Percentiles rank a stretch among this genome's conserved stretches.
Conservation (phyloP, 2,113 vertebrate species). For the Alligator sinensis region DNA sequence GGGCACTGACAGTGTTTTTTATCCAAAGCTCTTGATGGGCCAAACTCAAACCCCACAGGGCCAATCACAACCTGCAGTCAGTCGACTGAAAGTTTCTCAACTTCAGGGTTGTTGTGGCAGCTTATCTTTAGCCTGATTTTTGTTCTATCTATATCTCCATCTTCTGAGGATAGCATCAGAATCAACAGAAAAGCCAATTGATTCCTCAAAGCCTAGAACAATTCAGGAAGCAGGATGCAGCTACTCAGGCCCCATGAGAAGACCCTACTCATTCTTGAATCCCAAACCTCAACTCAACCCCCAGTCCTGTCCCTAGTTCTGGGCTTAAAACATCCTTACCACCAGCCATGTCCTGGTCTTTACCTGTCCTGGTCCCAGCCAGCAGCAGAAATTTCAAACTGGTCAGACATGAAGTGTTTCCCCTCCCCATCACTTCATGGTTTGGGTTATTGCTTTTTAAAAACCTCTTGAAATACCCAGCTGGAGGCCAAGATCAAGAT, state of each 20-base stretch:
- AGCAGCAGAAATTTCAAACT: too few relatives aligned
- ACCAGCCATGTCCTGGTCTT: too few relatives aligned
- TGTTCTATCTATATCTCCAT: not conserved
- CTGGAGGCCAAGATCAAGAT: too few relatives aligned
- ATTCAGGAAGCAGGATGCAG: not conserved
- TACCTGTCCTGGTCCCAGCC: too few relatives aligned
- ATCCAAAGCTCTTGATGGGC: not conserved
- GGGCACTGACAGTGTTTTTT: not conserved
- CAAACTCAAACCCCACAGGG: not conserved
- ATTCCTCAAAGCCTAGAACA: not conserved
- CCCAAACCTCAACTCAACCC: not conserved
- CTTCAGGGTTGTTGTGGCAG: not conserved
- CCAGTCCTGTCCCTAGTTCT: not conserved
- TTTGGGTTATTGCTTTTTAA: too few relatives aligned
- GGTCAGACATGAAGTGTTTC: too few relatives aligned
- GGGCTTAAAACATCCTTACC: not conserved
- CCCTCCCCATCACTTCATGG: too few relatives aligned
- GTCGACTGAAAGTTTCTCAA: not conserved
- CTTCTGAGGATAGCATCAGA: not conserved
- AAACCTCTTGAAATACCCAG: too few relatives aligned
- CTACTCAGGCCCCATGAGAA: not conserved
- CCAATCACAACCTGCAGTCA: not conserved
- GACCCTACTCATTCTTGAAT: not conserved
- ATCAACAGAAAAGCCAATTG: not conserved
- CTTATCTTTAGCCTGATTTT: not conserved